A percentile compares a stretch with the other conserved stretches of the same genome.
phyloP scores from a whole-genome alignment of 1,140 invertebrate species.

The Caenorhabditis tropicalis region DNA sequence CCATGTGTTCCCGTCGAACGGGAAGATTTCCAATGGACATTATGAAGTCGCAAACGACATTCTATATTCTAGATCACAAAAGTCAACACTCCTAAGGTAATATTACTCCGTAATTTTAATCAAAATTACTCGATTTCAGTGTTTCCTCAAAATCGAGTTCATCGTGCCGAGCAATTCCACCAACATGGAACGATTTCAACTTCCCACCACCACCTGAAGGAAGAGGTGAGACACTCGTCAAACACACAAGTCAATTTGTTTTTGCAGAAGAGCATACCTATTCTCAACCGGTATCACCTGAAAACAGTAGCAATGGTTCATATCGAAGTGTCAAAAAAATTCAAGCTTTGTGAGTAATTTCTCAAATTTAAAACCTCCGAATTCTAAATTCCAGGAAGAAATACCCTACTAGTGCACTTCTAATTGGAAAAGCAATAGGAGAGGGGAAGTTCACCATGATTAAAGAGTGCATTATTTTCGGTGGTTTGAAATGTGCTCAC shows the following conservation, averaged over 20 bases:
- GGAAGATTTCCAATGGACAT: slow-evolving; percentile 4
- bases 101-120: neutral
- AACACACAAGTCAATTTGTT: neutral
- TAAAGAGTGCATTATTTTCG: slow-evolving; percentile 39
- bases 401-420: neutral
- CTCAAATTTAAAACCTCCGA: neutral
- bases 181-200: slow-evolving; percentile 50
- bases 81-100: slow-evolving; percentile 37
- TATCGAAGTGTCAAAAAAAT: slow-evolving; percentile 24
- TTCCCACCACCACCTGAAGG: slow-evolving; percentile 54
- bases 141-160: slow-evolving; percentile 55
- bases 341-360: neutral
- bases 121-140: neutral
- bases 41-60: slow-evolving; percentile 24
- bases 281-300: slow-evolving; percentile 39
- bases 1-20: slow-evolving; percentile 14
- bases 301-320: slow-evolving; percentile 13
- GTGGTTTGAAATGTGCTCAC: slow-evolving; percentile 19
- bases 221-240: neutral
- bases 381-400: neutral
- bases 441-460: slow-evolving; percentile 57
- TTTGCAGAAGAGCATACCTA: slow-evolving; percentile 49
- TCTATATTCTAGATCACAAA: slow-evolving; percentile 27
- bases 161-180: slow-evolving; percentile 38
- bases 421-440: slow-evolving; percentile 47